Conservation (phyloP, 1,140 invertebrate genomes). For the Anadara kagoshimensis region DNA sequence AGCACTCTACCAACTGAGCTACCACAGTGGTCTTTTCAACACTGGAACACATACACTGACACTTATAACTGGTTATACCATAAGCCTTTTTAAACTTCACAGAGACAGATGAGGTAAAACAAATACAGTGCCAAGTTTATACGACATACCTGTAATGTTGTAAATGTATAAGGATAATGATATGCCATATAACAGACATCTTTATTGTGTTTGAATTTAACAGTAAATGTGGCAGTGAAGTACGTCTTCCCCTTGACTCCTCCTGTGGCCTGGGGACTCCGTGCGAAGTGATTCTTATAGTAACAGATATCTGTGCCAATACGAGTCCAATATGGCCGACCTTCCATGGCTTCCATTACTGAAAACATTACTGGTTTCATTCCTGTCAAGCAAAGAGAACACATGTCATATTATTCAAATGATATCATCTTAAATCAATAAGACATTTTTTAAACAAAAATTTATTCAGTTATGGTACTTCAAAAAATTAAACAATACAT, state of each 20-base stretch:
- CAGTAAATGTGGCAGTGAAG: slow-evolving; percentile 94
- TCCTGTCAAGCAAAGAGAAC: slow-evolving; percentile 72
- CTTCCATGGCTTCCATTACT: slow-evolving; percentile 81
- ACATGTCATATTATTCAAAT: too few relatives aligned
- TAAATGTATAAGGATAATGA: slow-evolving; percentile 97
- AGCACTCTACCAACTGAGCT: too few relatives aligned
- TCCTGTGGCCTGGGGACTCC: slow-evolving; percentile 72
- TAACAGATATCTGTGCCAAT: slow-evolving; percentile 88
- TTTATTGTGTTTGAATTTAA: slow-evolving; percentile 91
- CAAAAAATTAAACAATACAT: too few relatives aligned
- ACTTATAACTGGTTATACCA: too few relatives aligned
- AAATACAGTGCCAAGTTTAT: neutral
- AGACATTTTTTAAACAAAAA: too few relatives aligned
- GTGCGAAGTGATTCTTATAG: slow-evolving; percentile 77
- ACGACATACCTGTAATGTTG: slow-evolving; percentile 77
- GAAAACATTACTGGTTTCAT: slow-evolving; percentile 95
- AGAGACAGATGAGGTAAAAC: too few relatives aligned
- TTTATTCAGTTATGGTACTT: too few relatives aligned
- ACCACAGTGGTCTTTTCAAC: too few relatives aligned
- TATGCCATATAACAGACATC: slow-evolving; percentile 96
- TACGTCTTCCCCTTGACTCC: slow-evolving; percentile 77
- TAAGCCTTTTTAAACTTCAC: too few relatives aligned
- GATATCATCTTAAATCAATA: too few relatives aligned
- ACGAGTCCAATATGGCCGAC: slow-evolving; percentile 83
- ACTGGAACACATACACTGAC: too few relatives aligned